These are phyloP conservation scores for Bufo bufo DNA, from an alignment of 2,113 vertebrate species.

Conservation along the genomic window DNA sequence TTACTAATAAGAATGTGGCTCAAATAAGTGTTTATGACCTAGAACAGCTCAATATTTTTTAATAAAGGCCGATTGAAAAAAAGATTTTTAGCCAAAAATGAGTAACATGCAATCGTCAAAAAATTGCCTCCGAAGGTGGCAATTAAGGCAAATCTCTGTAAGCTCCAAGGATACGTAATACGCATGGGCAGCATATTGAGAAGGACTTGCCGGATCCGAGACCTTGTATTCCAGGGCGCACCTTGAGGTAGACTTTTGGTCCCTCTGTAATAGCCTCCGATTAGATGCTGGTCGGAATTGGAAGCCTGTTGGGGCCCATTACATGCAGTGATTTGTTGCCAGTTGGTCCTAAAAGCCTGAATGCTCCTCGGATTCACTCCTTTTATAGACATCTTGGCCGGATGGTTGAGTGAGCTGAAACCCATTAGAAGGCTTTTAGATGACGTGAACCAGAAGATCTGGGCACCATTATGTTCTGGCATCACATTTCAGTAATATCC, in stretches of 20 bases:
- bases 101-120: too few relatives aligned
- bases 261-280: not conserved
- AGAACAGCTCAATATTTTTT: too few relatives aligned
- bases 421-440: not conserved
- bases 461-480: not conserved
- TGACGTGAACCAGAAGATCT: not conserved
- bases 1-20: too few relatives aligned
- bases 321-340: not conserved
- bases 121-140: too few relatives aligned
- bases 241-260: not conserved
- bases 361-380: not conserved
- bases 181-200: too few relatives aligned
- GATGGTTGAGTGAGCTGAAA: not conserved
- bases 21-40: too few relatives aligned
- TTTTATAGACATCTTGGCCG: not conserved
- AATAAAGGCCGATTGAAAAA: too few relatives aligned
- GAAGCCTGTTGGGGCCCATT: not conserved
- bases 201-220: too few relatives aligned
- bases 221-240: too few relatives aligned
- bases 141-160: too few relatives aligned
- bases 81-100: too few relatives aligned
- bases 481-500: not conserved
- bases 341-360: not conserved
- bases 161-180: too few relatives aligned
- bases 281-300: not conserved